Evolutionary conservation across 2,888 invertebrate species (phyloP).

Genomic region (Drosophila meridiana): DNA sequence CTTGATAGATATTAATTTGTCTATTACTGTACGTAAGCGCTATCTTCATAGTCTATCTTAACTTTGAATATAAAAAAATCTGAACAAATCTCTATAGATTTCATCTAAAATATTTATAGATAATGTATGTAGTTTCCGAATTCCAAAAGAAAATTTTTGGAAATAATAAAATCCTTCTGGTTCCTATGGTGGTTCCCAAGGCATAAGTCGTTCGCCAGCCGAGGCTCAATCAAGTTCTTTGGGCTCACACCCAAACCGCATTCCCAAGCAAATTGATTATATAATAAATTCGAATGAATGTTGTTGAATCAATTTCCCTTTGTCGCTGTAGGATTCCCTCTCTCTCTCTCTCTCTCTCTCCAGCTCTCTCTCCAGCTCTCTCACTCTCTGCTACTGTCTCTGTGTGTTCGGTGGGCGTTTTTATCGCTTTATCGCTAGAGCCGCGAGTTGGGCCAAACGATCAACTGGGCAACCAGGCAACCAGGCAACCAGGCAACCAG

Average conservation of each 20-base stretch:
- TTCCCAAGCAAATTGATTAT: constrained; percentile 8
- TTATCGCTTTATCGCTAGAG: constrained; percentile 43
- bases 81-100: no score
- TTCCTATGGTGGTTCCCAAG: no score
- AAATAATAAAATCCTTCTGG: background rate
- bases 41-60: no score
- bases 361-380: background rate
- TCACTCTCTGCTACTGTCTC: background rate
- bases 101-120: no score
- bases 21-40: no score
- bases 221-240: background rate
- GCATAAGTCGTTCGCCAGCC: background rate
- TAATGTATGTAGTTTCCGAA: background rate
- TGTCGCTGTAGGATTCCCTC: constrained; percentile 6
- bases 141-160: background rate
- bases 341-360: background rate
- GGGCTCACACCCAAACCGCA: background rate
- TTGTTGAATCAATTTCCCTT: constrained; percentile 29
- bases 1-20: no score
- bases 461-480: constrained; percentile 9
- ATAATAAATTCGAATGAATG: constrained; percentile 30
- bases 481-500: background rate
- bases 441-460: constrained; percentile 26
- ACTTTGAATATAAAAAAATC: no score
- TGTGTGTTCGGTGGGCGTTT: constrained; percentile 49